Conservation (phyloP, 2,113 vertebrate species). For the Bujurquina vittata region DNA sequence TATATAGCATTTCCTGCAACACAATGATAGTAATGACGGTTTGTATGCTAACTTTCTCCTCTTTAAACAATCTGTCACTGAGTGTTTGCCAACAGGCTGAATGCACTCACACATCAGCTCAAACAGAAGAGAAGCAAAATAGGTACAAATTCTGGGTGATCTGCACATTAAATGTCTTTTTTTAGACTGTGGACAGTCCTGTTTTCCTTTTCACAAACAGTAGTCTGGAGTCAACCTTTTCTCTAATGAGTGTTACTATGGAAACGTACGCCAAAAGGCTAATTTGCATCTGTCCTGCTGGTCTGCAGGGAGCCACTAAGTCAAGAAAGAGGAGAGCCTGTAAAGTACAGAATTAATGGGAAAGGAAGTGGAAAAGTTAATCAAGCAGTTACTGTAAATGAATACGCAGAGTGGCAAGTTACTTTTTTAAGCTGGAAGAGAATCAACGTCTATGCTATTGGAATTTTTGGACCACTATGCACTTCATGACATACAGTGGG, state of each 20-base stretch:
- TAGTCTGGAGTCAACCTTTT: constrained; percentile 52
- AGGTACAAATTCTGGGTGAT: background rate
- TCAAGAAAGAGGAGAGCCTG: background rate
- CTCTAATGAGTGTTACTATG: constrained; percentile 73
- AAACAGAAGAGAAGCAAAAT: constrained; percentile 11
- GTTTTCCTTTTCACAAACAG: constrained; percentile 39
- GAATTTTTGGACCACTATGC: background rate
- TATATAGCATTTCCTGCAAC: background rate
- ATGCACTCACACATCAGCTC: background rate
- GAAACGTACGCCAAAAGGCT: constrained; percentile 52
- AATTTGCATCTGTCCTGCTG: constrained; percentile 48
- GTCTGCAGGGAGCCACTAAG: constrained; percentile 23
- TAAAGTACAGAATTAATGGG: background rate
- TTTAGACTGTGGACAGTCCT: background rate
- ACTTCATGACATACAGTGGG: background rate
- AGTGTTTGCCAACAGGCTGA: background rate
- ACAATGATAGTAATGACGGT: background rate
- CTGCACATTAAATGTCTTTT: background rate
- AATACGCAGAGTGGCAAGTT: background rate
- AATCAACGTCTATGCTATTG: background rate
- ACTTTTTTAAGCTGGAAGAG: background rate
- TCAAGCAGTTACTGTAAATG: background rate
- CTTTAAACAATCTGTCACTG: background rate
- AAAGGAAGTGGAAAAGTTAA: background rate
- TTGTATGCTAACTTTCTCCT: background rate